Base-by-base conservation (phyloP, 2,888 invertebrate species). In the Cantharis lateralis region DNA sequence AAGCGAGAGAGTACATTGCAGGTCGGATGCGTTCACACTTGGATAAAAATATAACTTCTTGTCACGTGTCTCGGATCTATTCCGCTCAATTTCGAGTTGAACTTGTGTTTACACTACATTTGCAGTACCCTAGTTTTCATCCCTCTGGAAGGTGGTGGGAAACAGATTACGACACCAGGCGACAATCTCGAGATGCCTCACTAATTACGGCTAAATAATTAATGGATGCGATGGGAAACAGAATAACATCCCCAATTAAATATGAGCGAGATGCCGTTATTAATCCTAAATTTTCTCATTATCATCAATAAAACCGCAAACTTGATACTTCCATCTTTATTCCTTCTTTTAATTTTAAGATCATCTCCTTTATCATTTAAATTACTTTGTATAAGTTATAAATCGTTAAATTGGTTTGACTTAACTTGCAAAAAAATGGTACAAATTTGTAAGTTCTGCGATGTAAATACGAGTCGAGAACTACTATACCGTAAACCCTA, bases 101-200 rank as follows among this genome's bases (percentile, higher is more conserved):
- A 87, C 85, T 83, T 84, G 84, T 87, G 87, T 87, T 87, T 87
- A 86, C 87, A 86, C 84, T 87, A 86, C 87, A 86, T 86, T 87
- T 86, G 84, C 85, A 85, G 83, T 73, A 62, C 66, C 73, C 73
- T 74, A 77, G 77, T 74, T 84, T 78, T 75, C 74, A 75, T 48
- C 81, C 81, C 81, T 80, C 78, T 78, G 71, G 75, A 75, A 76
- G 76, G 80, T 80, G 82, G 79, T 80, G 82, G 81, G 82, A 82
- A 83, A 83, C 82, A 82, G 83, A 84, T 85, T 84, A 83, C 82
- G 77, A 82, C 78, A 83, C 83, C 82, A 84, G 82, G 81, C 80
- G 79, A 79, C 80, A 77, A 77, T 81, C 80, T 74, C 76, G 81
- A 82, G 82, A 82, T 82, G 81, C 82, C 82, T 83, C 81, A 82